Evolutionary conservation across 2,888 invertebrate genomes (phyloP), one percentile per base, ranked within the genome.

Genomic region (Limnephilus rhombicus): DNA sequence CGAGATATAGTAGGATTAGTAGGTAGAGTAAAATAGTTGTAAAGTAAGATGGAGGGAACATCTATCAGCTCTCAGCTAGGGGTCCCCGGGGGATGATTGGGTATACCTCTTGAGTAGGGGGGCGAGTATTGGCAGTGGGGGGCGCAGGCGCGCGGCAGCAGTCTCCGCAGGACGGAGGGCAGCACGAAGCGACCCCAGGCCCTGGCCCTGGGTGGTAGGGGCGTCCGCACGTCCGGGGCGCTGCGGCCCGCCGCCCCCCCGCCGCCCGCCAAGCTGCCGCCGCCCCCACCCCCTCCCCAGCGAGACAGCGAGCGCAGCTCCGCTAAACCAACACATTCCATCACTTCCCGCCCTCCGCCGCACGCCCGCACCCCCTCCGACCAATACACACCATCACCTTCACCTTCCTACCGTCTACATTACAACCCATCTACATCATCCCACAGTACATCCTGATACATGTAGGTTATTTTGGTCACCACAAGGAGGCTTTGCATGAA

Each of bases 121-220:
- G 97, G 97, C 95, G 97, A 97, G 94, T 97, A 97, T 96, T 97
- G 97, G 95, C 95, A 97, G 96, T 97, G 97, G 96, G 97, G 97
- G 95, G 96, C 96, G 97, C 97, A 97, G 96, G 97, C 97, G 96
- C 97, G 96, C 95, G 97, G 97, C 96, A 97, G 97, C 96, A 97
- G 96, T 95, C 96, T 95, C 94, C 96, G 95, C 95, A 96, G 96
- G 95, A 96, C 95, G 94, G 95, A 95, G 95, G 95, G 96, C 95
- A 96, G 96, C 90, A 95, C 96, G 95, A 95, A 95, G 95, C 95
- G 95, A 86, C 88, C 92, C 91, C 90, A 92, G 82, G 88, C 82
- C 29, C 37, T 37, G 82, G 89, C 37, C 37, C 37, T 37, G 68
- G 68, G 68, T 24, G 24, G 24, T 90, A 93, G 91, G 87, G 92